Percentiles rank a stretch among this genome's conserved stretches.
phyloP scores from a whole-genome alignment of 2,113 vertebrate genomes.

The Quiscalus mexicanus region DNA sequence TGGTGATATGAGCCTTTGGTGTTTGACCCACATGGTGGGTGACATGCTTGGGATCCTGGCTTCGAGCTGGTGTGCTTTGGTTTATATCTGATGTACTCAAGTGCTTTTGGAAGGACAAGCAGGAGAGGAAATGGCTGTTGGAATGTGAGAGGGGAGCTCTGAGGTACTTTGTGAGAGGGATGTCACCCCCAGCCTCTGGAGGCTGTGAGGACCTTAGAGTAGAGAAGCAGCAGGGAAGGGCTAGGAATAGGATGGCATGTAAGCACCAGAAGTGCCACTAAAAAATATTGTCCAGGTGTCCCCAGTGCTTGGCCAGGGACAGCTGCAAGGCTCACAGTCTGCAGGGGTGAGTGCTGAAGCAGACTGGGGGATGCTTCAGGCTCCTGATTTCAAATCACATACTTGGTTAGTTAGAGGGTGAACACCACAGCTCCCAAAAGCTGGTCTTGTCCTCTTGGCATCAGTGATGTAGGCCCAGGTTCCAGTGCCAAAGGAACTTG shows the following conservation, averaged over 20 bases:
- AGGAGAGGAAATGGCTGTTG: neutral
- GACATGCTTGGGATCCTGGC: neutral
- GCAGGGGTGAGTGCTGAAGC: neutral
- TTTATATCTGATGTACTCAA: neutral
- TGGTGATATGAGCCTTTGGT: fast-evolving
- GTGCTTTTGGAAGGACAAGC: neutral
- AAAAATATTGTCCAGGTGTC: neutral
- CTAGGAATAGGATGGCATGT: neutral
- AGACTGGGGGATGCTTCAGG: neutral
- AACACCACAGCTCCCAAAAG: neutral
- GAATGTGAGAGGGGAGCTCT: neutral
- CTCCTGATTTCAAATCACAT: neutral
- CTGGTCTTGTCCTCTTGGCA: neutral
- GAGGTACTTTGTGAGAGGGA: neutral
- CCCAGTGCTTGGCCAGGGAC: neutral
- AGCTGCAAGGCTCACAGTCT: neutral
- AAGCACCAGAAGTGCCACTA: neutral
- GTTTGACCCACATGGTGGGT: neutral
- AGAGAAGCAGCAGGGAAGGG: neutral
- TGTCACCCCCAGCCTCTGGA: neutral
- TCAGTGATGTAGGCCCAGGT: neutral
- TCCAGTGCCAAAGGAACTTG: neutral
- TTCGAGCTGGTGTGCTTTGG: neutral
- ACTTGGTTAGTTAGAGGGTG: fast-evolving
- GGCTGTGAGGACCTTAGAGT: neutral